Conservation (phyloP, 2,888 invertebrate species). For the Nomada ruficornis region DNA sequence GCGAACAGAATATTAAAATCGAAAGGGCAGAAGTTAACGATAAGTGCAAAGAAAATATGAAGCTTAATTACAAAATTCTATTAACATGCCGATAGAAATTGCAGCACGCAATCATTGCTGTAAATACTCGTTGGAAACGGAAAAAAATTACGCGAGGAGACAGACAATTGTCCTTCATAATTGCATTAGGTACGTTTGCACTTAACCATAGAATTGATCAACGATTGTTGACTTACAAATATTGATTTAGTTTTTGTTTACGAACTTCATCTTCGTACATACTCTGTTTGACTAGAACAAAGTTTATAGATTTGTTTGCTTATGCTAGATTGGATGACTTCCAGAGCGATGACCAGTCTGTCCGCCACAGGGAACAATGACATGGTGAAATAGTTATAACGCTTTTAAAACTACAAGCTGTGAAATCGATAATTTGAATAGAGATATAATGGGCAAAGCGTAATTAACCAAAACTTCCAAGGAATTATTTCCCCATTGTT, state of each 20-base stretch:
- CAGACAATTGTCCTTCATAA: neutral
- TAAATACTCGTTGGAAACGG: too few species aligned
- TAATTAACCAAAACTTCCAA: too few species aligned
- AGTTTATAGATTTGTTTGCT: conserved; percentile 25
- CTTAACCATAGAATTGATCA: neutral
- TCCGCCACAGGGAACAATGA: neutral
- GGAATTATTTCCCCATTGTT: too few species aligned
- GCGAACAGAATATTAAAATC: too few species aligned
- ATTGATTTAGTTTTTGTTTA: conserved; percentile 27
- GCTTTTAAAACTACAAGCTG: neutral
- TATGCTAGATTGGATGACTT: conserved; percentile 22
- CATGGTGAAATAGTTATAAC: neutral
- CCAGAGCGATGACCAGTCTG: conserved; percentile 18
- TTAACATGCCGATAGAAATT: too few species aligned
- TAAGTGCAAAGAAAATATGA: too few species aligned
- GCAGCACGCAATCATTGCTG: too few species aligned
- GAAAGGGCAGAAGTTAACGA: too few species aligned
- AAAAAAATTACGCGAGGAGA: neutral
- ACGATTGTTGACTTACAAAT: neutral
- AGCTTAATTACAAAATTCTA: too few species aligned
- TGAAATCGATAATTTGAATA: neutral
- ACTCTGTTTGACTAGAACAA: conserved; percentile 2
- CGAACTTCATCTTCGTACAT: conserved; percentile 1
- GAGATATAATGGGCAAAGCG: neutral
- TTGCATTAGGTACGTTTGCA: neutral